These are phyloP conservation scores for Emberiza fucata DNA, from an alignment of 2,113 vertebrate species.

Conservation along the genomic window DNA sequence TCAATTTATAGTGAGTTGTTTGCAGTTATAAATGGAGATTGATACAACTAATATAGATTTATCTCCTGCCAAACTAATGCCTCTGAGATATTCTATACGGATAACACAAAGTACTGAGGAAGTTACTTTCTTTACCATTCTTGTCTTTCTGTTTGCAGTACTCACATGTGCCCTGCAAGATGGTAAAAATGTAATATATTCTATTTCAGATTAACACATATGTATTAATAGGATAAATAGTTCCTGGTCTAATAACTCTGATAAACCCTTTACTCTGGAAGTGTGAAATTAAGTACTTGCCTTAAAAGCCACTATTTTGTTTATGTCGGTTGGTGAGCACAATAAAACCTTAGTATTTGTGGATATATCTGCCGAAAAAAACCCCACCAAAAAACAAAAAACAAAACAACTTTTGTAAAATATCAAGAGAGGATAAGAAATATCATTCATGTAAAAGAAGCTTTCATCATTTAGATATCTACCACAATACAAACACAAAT, in stretches of 20 bases:
- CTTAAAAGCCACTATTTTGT: background rate
- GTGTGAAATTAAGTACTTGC: background rate
- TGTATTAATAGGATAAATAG: background rate
- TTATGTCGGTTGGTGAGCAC: background rate
- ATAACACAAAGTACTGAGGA: background rate
- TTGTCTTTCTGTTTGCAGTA: background rate
- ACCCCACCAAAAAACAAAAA: too few relatives aligned
- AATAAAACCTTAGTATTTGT: background rate
- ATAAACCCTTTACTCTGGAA: background rate
- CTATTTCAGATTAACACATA: background rate
- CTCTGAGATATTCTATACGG: background rate
- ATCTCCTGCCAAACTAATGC: background rate
- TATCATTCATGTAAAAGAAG: background rate
- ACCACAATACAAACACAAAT: background rate
- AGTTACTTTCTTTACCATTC: background rate
- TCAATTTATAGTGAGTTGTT: conserved; percentile 28
- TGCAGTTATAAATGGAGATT: background rate
- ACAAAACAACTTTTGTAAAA: background rate
- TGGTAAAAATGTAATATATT: background rate
- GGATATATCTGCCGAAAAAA: background rate
- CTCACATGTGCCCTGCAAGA: background rate
- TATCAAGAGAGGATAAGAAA: background rate
- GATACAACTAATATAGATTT: background rate
- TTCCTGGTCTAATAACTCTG: background rate
- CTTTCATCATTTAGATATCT: background rate